These are phyloP conservation scores for Sclerodermus sp. DNA, from an alignment of 2,888 invertebrate genomes.

Conservation along the genomic window DNA sequence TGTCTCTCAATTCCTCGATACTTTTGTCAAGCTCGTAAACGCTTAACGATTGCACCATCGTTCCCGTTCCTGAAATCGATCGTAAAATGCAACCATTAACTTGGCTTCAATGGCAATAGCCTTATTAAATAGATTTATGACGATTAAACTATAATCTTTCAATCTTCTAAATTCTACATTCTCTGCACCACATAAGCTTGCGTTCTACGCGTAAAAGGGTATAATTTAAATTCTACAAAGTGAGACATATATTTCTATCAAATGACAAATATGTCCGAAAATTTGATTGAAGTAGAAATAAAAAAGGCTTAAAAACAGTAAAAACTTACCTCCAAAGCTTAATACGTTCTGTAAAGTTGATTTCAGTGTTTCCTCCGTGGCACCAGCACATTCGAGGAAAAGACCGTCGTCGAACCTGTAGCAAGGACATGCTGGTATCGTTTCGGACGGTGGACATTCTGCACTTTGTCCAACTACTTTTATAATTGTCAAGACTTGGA, in stretches of 20 bases:
- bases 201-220: too few relatives aligned
- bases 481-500: conserved; percentile 24
- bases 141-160: too few relatives aligned
- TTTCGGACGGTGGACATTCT: conserved; percentile 50
- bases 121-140: too few relatives aligned
- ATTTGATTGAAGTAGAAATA: too few relatives aligned
- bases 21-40: conserved; percentile 62
- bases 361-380: conserved; percentile 73
- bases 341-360: conserved; percentile 71
- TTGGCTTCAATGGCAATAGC: conserved; percentile 19
- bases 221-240: too few relatives aligned
- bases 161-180: too few relatives aligned
- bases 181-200: too few relatives aligned
- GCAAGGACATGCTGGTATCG: conserved; percentile 78
- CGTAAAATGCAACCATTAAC: conserved; percentile 21
- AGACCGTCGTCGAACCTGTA: conserved; percentile 90
- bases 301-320: background rate
- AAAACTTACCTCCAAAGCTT: conserved; percentile 40
- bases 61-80: conserved; percentile 41
- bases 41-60: conserved; percentile 62
- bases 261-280: too few relatives aligned
- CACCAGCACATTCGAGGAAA: conserved; percentile 85
- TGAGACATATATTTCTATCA: too few relatives aligned
- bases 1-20: conserved; percentile 57
- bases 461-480: conserved; percentile 37